A percentile compares a stretch with the other conserved stretches of the same genome.
Evolutionary conservation across 2,113 vertebrate genomes (phyloP).

Genomic region (Ariopsis seemanni): DNA sequence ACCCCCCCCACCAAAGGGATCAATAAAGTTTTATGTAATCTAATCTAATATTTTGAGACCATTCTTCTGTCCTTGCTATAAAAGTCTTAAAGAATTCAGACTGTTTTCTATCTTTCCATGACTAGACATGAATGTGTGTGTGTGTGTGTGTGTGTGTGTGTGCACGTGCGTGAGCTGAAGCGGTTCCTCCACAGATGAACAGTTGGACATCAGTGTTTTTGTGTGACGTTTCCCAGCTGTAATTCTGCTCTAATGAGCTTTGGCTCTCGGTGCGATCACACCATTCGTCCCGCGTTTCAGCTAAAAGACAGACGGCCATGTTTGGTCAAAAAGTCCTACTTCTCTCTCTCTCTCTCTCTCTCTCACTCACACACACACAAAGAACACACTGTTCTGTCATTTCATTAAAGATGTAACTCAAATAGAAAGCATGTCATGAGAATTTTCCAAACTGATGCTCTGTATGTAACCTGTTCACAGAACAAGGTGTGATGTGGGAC

Average conservation of each 20-base stretch:
- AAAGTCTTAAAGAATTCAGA: background rate
- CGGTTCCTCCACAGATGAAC: background rate
- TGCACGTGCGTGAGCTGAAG: background rate
- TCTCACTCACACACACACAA: background rate
- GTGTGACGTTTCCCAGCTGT: slow-evolving; percentile 17
- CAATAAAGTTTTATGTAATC: too few species aligned
- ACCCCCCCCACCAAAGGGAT: too few species aligned
- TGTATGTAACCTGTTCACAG: background rate
- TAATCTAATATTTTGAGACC: too few species aligned
- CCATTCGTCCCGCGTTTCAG: slow-evolving; percentile 25
- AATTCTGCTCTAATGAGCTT: slow-evolving; percentile 33
- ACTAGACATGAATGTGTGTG: background rate
- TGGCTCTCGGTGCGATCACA: slow-evolving; percentile 28
- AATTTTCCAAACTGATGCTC: background rate
- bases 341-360: slow-evolving; percentile 1
- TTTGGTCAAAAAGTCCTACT: slow-evolving; percentile 67
- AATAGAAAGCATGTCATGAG: background rate
- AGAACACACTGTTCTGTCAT: background rate
- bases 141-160: background rate
- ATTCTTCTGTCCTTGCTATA: background rate
- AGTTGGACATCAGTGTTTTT: background rate
- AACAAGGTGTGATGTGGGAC: background rate
- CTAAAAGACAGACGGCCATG: slow-evolving; percentile 59
- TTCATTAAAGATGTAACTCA: background rate
- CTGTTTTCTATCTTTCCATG: background rate